Base-by-base conservation (phyloP, 2,113 vertebrate genomes). In the Centropus unirufus region DNA sequence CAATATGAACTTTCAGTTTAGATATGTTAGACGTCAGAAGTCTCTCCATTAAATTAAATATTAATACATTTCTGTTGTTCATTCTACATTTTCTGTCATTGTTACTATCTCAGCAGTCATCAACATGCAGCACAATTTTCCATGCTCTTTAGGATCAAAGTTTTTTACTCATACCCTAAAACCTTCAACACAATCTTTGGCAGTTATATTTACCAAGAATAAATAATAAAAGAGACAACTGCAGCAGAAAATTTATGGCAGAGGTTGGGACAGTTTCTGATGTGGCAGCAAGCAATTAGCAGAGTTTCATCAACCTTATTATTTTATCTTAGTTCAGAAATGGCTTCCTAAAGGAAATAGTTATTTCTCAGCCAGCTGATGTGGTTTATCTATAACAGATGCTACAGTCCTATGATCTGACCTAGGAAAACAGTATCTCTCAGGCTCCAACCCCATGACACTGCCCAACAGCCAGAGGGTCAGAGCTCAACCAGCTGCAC, bases 381-480 rank as follows among this genome's bases (percentile, higher is more conserved):
- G 55, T 11, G 40, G 44, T 54, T 78, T 82, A 7, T 42, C 58
- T 61, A 34, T 51, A 89, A 34, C 52, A 72, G 63, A 51, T 55
- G 34, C 40, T 54, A 22, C 1, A 0, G 19, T 49, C n/a, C 51
- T 49, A 40, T 5, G 32, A n/a, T 55, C 74, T 66, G 2, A 4
- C 4, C 6, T 6, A 36, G 73, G 62, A 64, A 75, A 74, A 16
- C 8, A 14, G 21, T 26, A 44, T 14, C 26, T 46, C 12, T 39
- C 14, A 8, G 4, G 3, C 36, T 74, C 29, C 63, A 74, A 2
- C 39, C 34, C 32, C 44, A 40, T 0, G 4, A 8, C 52, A 21
- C 14, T 6, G 30, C 63, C 27, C 51, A 44, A 4, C 23, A 67
- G 74, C 3, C 12, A 32, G 63, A 44, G 39, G 63, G 64, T 57